Evolutionary conservation across 2,888 invertebrate genomes (phyloP).

Genomic region (Watsonalla binaria): DNA sequence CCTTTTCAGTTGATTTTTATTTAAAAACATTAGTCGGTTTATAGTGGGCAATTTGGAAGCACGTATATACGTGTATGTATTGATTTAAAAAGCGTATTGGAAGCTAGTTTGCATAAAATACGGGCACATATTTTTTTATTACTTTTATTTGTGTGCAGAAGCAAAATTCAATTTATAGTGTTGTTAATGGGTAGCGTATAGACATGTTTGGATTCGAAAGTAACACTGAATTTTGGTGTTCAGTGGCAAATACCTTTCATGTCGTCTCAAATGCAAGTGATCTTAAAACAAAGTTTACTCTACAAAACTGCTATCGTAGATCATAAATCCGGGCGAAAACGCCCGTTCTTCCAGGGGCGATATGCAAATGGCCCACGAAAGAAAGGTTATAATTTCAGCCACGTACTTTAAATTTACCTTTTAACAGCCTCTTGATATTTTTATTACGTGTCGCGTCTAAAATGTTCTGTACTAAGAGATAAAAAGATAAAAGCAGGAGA

Average conservation of each 20-base stretch:
- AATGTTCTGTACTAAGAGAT: constrained; percentile 47
- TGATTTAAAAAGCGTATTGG: not conserved
- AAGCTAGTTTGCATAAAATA: not conserved
- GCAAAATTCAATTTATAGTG: too few species aligned
- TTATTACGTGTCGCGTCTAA: constrained; percentile 60
- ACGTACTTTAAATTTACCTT: constrained; percentile 68
- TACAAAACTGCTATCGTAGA: constrained; percentile 3
- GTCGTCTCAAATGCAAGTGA: too few species aligned
- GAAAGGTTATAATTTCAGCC: constrained; percentile 60
- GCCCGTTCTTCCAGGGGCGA: constrained; percentile 25
- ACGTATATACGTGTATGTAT: too few species aligned
- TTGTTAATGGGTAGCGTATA: too few species aligned
- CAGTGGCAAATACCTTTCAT: too few species aligned
- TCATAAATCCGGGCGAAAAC: constrained; percentile 12
- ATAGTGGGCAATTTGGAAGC: not conserved
- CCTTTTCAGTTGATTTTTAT: not conserved
- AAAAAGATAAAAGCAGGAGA: constrained; percentile 53
- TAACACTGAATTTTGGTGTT: too few species aligned
- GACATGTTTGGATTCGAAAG: too few species aligned
- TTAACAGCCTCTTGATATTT: constrained; percentile 67
- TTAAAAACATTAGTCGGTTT: not conserved
- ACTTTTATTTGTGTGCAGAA: too few species aligned
- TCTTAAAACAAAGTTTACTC: not conserved
- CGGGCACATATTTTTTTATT: too few species aligned
- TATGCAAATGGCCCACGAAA: constrained; percentile 49